phyloP scores from a whole-genome alignment of 2,797 vertebrate species.

The Furcifer pardalis region DNA sequence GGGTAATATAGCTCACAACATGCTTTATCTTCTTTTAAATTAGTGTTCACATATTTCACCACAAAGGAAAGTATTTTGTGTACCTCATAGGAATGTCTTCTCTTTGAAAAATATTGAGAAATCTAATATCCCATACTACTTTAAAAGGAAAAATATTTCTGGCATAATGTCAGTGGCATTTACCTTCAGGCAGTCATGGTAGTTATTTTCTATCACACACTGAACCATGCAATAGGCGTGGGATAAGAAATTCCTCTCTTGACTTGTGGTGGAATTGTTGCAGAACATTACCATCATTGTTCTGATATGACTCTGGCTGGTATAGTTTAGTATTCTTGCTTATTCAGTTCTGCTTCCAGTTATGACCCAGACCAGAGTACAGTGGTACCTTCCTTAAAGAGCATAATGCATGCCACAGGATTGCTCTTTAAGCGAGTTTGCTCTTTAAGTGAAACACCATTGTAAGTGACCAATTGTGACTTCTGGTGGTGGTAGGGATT shows the following conservation, averaged over 20 bases:
- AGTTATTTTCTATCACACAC: no score
- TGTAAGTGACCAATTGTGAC: no score
- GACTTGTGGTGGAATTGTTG: no score
- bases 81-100: background rate
- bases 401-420: no score
- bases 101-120: background rate
- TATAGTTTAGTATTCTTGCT: background rate
- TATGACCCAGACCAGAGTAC: background rate
- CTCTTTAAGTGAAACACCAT: no score
- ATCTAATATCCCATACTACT: background rate
- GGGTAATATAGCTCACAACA: background rate
- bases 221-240: no score
- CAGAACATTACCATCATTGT: background rate
- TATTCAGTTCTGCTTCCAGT: background rate
- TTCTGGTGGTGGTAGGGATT: no score
- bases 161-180: no score
- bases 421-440: no score
- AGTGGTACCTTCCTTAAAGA: no score
- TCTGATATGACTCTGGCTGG: background rate
- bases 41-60: rapidly evolving
- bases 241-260: no score
- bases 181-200: no score
- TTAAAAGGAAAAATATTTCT: background rate
- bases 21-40: background rate
- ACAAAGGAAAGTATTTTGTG: rapidly evolving